Evolutionary conservation across 2,888 invertebrate species (phyloP), one percentile per base, ranked within the genome.

Genomic region (Cylindroiulus punctatus): DNA sequence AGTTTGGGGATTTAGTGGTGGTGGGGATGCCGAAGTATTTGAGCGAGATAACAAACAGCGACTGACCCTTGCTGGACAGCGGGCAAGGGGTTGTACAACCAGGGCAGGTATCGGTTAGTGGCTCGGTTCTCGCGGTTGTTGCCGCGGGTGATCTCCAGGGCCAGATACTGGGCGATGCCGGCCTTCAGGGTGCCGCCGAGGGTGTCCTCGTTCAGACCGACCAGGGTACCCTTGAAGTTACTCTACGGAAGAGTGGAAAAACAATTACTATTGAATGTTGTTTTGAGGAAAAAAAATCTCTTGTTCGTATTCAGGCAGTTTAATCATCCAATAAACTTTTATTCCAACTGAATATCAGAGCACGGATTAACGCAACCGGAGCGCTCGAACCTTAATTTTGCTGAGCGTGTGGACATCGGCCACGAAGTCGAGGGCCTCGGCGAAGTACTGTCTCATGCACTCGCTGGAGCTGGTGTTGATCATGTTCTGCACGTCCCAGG

Each of bases 351-450:
- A n/a, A n/a, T n/a, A n/a, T n/a, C n/a, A n/a, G n/a, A n/a, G n/a
- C n/a, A n/a, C n/a, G n/a, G n/a, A n/a, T n/a, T n/a, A n/a, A n/a
- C n/a, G n/a, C n/a, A n/a, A n/a, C n/a, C n/a, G n/a, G n/a, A n/a
- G n/a, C n/a, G n/a, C n/a, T n/a, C n/a, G n/a, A 91, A 97, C 97
- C 94, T 98, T 99, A 88, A 99, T 95, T 93, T 98, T 98, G 89
- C 96, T 96, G 86, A 99, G 93, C 0, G 98, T 96, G 90, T 99
- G 98, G 88, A 98, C 96, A 91, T 99, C 99, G 14, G 97, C 95
- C 88, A 99, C 93, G 91, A 99, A 96, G 88, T 99, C 99, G 81
- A 99, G 93, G 88, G 97, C 95, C 91, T 99, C 99, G 32, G 94
- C 94, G 86, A 99, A 93, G 91, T 98, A 96, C 87, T 96, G 95